Base-by-base conservation (phyloP, 2,888 invertebrate species). In the Idaea biselata region DNA sequence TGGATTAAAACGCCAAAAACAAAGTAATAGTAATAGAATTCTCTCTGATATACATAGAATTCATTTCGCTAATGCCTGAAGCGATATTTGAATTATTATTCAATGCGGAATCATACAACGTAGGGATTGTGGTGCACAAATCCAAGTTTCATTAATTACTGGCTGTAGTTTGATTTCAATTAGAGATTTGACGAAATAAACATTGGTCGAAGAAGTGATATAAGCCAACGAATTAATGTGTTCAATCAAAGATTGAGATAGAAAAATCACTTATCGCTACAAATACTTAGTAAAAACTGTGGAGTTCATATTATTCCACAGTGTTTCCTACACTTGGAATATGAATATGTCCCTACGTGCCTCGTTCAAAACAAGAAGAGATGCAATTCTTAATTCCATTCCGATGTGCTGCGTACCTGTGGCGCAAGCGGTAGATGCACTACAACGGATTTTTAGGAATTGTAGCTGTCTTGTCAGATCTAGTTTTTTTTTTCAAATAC, bases 171-270 rank as follows among this genome's bases (percentile, higher is more conserved):
- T 84, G 84, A 84, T 84, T 88, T 85, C 83, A 87, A 88, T 88
- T 87, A 87, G 86, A 79, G 81, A 80, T n/a, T n/a, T n/a, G n/a
- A n/a, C n/a, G n/a, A 78, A 84, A 84, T 85, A 87, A 88, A 88
- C 79, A 88, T 72, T 65, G 75, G 68, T 73, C 70, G 71, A 71
- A 65, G 77, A 76, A 78, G 75, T 80, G 75, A 75, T 82, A 82
- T 81, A 79, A 81, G 85, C 82, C 82, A 73, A 78, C 11, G 44
- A 44, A 44, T 44, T 6, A 11, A 44, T 14, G 3, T 1, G 33
- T 63, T 63, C n/a, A 33, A 53, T 61, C 60, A 8, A 3, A 18
- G 62, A 62, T 60, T 63, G 63, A n/a, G 62, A 62, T 58, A 25
- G 58, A 58, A 65, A 64, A 66, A 67, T 63, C 65, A 67, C 63